Evolutionary conservation across 2,888 invertebrate species (phyloP).

Genomic region (Oscheius myriophilus): DNA sequence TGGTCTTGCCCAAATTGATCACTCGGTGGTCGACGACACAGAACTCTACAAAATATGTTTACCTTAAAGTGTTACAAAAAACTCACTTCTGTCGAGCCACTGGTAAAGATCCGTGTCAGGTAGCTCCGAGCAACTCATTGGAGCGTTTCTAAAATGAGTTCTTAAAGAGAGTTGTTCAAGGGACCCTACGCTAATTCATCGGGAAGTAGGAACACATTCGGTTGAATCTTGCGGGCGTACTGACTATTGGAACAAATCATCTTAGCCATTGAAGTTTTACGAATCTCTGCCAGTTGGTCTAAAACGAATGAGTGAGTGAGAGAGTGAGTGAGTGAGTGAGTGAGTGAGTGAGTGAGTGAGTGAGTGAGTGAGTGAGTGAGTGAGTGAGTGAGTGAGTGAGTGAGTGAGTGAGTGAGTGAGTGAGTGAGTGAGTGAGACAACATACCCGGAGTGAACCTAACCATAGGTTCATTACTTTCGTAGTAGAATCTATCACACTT

Average conservation of each 20-base stretch:
- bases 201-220: conserved; percentile 88
- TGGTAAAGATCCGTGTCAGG: conserved; percentile 63
- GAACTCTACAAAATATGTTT: conserved; percentile 58
- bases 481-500: conserved; percentile 97
- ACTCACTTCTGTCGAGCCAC: conserved; percentile 69
- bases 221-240: conserved; percentile 80
- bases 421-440: neutral
- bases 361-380: conserved; percentile 2
- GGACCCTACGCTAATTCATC: conserved; percentile 67
- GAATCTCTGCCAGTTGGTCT: conserved; percentile 82
- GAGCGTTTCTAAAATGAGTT: conserved; percentile 64
- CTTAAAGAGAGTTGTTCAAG: neutral
- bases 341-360: neutral
- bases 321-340: neutral
- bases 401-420: neutral
- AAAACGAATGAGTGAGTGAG: conserved; percentile 2
- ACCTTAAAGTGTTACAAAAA: neutral
- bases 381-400: conserved; percentile 2
- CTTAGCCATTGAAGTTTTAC: conserved; percentile 86
- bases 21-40: conserved; percentile 68
- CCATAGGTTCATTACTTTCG: conserved; percentile 68
- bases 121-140: conserved; percentile 66
- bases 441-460: conserved; percentile 68
- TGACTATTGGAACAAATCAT: conserved; percentile 84
- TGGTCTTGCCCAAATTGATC: conserved; percentile 67